Conservation (phyloP, 2,113 vertebrate species). For the Corythornis vintsioides region DNA sequence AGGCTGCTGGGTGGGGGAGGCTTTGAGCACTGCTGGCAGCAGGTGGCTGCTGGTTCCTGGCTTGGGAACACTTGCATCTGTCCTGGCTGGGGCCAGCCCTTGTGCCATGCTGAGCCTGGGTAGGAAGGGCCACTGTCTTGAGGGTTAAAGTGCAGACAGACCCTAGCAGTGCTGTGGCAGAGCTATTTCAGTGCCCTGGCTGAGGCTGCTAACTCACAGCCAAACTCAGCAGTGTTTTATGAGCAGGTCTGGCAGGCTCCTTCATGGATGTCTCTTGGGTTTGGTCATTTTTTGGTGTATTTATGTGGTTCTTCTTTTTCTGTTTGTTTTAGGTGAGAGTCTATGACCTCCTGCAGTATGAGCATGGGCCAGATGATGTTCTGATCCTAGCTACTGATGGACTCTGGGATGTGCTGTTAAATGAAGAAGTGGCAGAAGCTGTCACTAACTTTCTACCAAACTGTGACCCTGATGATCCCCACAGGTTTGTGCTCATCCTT, state of each 20-base stretch:
- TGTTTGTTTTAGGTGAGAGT: constrained; percentile 84
- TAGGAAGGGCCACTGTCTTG: background rate
- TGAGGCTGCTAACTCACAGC: background rate
- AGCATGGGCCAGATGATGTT: constrained; percentile 91
- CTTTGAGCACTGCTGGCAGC: background rate
- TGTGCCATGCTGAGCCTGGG: background rate
- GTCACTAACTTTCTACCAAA: constrained; percentile 92
- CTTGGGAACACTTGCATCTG: accelerated
- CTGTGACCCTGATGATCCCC: constrained; percentile 94
- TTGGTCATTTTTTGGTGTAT: background rate
- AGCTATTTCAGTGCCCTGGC: background rate
- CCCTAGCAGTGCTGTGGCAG: background rate
- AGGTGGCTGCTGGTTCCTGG: background rate
- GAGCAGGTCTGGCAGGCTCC: background rate
- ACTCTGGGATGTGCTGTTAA: constrained; percentile 96
- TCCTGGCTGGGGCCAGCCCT: background rate
- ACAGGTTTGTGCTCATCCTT: constrained; percentile 81
- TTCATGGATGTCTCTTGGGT: background rate
- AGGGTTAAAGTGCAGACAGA: background rate
- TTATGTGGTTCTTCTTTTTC: background rate
- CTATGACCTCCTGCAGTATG: constrained; percentile 85
- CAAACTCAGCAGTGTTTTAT: background rate
- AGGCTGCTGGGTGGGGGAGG: background rate
- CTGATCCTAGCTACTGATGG: constrained; percentile 94
- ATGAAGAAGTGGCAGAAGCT: constrained; percentile 93